Base-by-base conservation (phyloP, 1,140 invertebrate genomes). In the Atta cephalotes region DNA sequence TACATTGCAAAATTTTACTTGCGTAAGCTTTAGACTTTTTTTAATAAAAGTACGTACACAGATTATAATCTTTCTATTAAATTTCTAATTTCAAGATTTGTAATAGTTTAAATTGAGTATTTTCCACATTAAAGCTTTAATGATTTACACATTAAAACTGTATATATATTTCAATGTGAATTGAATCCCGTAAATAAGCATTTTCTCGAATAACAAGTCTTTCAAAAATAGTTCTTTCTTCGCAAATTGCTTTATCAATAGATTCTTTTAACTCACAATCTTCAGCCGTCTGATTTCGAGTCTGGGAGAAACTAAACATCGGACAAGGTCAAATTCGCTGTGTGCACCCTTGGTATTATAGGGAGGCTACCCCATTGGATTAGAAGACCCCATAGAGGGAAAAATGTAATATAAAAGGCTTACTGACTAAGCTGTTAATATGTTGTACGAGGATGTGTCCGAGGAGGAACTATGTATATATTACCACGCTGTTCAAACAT, bases 371-470 rank as follows among this genome's bases (percentile, higher is more conserved):
- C 92, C 93, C 92, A 92, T 93, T 93, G 94, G 94, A 95, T 95
- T 95, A 95, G 92, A 79, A 94, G 93, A 95, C 94, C 94, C 94
- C 94, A 94, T 95, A 94, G 93, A 95, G 94, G 94, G 95, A 95
- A 95, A 95, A 95, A 95, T 95, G 94, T 95, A 95, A 95, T 95
- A 95, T 95, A 95, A 95, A 95, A 94, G 95, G 94, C 94, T 95
- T 95, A 95, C 93, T 91, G 93, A 88, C 93, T 95, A 95, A 95
- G 95, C 94, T 91, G 94, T 95, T 95, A 95, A 95, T 95, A 95
- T 95, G 94, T 95, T 95, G 93, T 94, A 94, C 91, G 92, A 90
- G 88, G 91, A 89, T 93, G 87, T 92, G 90, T 92, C 93, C 90
- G 87, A 93, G 92, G 90, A 87, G 88, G 68, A 93, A 92, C 92